Conservation (phyloP, 2,797 vertebrate species). For the Poliocrania exsul region DNA sequence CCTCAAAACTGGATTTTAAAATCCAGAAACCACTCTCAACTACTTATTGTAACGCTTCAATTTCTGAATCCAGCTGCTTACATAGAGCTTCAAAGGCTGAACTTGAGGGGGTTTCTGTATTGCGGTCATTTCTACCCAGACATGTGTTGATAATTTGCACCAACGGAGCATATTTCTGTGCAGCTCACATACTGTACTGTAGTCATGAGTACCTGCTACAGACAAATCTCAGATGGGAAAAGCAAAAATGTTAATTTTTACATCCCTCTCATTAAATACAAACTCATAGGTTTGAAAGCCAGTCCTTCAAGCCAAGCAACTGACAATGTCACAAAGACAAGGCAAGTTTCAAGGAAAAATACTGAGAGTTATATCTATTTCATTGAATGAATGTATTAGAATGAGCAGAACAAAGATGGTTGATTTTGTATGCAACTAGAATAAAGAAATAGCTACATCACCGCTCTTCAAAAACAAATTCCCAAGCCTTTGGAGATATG, state of each 20-base stretch:
- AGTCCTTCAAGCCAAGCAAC: neutral
- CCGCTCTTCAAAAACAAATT: conserved; percentile 27
- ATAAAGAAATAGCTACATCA: conserved; percentile 56
- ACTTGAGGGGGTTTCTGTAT: neutral
- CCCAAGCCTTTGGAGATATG: conserved; percentile 18
- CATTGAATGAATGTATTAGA: neutral
- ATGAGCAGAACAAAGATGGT: conserved; percentile 32
- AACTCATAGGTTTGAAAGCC: neutral
- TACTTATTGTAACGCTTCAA: neutral
- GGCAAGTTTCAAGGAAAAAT: neutral
- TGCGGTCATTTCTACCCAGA: neutral
- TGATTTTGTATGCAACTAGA: conserved; percentile 49
- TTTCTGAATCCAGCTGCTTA: neutral
- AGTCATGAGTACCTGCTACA: neutral
- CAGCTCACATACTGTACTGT: neutral
- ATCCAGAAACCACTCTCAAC: neutral
- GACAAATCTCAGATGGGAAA: neutral
- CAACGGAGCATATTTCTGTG: neutral
- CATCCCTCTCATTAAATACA: neutral
- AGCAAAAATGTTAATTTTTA: neutral
- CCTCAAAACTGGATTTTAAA: neutral
- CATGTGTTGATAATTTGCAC: rapidly evolving
- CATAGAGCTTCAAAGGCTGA: neutral
- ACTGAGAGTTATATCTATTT: neutral
- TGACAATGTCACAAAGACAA: neutral